Base-by-base conservation (phyloP, 2,113 vertebrate genomes). In the Synodontis membranacea region DNA sequence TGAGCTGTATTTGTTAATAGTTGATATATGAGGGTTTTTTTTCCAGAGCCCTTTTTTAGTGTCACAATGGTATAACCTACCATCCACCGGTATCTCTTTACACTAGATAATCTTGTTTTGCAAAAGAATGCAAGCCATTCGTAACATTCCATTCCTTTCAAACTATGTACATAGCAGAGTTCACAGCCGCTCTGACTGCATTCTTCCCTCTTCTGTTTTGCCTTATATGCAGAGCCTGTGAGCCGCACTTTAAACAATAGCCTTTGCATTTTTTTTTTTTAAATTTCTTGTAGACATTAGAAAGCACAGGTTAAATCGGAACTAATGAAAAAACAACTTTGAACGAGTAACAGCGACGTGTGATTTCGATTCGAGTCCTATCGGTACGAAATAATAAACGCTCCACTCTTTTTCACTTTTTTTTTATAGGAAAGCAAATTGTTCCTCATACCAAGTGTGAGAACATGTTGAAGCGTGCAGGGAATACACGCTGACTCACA, bases 71-170 rank as follows among this genome's bases (percentile, higher is more conserved):
- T 6, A 37, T 17, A 7, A 75, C 19, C 34, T 12, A 56, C 2
- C 25, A 23, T 64, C 46, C 68, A 42, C 12, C 14, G 25, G 44
- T 72, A 64, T 34, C 23, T 70, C 19, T 66, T 62, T 62, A 44
- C 39, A 6, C 21, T 14, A 82, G 37, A 44, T 54, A 23, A 78
- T 82, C 11, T 56, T 34, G 37, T 5, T 25, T 31, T 4, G 48
- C 34, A 5, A 86, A 86, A 31, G 80, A 81, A 86, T 88, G 14
- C 25, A 28, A 64, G 62, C 2, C 56, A 84, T 89, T 86, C 48
- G 1, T 80, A 48, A 23, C 2, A 84, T 75, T 89, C 46, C 68
- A 34, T 48, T 79, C 12, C 60, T 9, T 75, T 78, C 19, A 78
- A 37, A 10, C 17, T 39, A 12, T 28, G 60, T 25, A 37, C 62